Conservation (phyloP, 2,888 invertebrate species). For the Phyllotreta cruciferae region DNA sequence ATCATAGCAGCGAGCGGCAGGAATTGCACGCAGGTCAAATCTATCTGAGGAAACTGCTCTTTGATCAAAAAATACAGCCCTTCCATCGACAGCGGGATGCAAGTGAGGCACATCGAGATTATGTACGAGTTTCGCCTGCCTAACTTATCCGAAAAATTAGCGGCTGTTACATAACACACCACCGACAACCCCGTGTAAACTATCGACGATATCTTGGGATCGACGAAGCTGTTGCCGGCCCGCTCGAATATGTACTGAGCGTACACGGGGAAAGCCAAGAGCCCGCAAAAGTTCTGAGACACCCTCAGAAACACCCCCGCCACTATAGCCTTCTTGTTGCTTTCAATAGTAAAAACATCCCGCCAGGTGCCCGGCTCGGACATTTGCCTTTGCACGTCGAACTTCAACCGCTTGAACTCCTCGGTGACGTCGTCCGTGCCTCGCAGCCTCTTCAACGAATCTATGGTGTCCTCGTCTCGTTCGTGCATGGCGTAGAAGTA, state of each 20-base stretch:
- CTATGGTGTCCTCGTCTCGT: constrained; percentile 42
- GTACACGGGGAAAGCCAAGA: constrained; percentile 48
- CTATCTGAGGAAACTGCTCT: constrained; percentile 23
- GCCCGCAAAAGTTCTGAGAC: constrained; percentile 52
- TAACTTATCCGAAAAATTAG: constrained; percentile 31
- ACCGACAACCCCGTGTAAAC: constrained; percentile 29
- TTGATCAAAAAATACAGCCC: constrained; percentile 35
- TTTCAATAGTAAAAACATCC: constrained; percentile 48
- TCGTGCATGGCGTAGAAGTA: constrained; percentile 49
- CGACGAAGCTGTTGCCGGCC: constrained; percentile 48
- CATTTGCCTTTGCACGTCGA: constrained; percentile 50
- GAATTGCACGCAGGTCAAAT: constrained; percentile 38
- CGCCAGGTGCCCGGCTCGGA: constrained; percentile 52
- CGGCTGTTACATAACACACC: constrained; percentile 23
- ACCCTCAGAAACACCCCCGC: constrained; percentile 49
- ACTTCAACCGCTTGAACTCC: constrained; percentile 45
- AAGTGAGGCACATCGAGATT: constrained; percentile 29
- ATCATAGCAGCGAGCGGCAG: constrained; percentile 50
- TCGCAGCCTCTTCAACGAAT: constrained; percentile 44
- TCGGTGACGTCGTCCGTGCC: constrained; percentile 45
- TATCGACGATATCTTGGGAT: constrained; percentile 30
- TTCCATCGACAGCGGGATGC: constrained; percentile 26
- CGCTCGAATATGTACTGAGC: constrained; percentile 40
- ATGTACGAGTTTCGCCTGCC: constrained; percentile 36
- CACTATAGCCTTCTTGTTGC: constrained; percentile 49